These are phyloP conservation scores for Anniella stebbinsi DNA, from an alignment of 2,797 vertebrate genomes.

Conservation along the genomic window DNA sequence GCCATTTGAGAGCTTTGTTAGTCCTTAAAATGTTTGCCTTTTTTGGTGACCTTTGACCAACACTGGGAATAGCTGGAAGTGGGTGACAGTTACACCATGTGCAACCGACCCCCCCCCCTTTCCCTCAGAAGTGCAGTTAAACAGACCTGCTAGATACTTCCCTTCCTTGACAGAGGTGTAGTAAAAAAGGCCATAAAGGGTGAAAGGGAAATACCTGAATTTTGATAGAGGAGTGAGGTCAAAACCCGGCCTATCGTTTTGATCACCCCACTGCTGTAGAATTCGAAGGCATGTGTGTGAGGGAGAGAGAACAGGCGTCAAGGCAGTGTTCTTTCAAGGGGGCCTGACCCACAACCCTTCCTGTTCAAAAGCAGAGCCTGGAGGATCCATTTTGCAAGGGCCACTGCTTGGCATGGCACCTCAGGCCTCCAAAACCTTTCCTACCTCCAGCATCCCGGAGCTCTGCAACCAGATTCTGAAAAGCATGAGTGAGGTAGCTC, in stretches of 20 bases:
- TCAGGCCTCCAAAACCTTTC: conserved; percentile 64
- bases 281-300: not conserved
- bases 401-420: not conserved
- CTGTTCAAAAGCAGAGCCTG: conserved; percentile 38
- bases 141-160: not conserved
- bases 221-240: not conserved
- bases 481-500: conserved; percentile 68
- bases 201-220: conserved; percentile 7
- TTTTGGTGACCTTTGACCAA: not conserved
- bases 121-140: not conserved
- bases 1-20: not conserved
- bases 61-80: too few species aligned
- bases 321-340: too few species aligned
- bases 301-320: not conserved
- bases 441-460: conserved; percentile 70
- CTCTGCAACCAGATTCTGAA: conserved; percentile 67
- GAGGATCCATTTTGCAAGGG: conserved; percentile 11
- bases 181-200: conserved; percentile 4
- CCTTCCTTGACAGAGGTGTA: not conserved
- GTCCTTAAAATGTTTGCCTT: not conserved
- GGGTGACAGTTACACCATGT: not conserved
- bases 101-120: not conserved
- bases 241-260: not conserved
- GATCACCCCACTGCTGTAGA: conserved; percentile 2
- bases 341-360: not conserved